phyloP scores from a whole-genome alignment of 2,113 vertebrate species.

The Condylura cristata region DNA sequence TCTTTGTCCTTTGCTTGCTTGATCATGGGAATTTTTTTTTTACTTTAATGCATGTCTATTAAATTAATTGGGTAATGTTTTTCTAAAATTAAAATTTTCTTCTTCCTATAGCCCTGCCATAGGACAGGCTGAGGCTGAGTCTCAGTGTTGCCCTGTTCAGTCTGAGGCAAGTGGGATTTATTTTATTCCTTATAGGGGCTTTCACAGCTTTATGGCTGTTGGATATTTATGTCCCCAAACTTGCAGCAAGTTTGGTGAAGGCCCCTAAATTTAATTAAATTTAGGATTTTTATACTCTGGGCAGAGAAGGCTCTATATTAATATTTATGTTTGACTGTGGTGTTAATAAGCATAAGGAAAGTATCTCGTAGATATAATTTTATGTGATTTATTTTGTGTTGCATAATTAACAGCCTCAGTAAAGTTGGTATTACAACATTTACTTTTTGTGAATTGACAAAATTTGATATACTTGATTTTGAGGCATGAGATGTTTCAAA shows the following conservation, averaged over 20 bases:
- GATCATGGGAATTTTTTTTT: conserved; percentile 85
- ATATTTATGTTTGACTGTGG: conserved; percentile 86
- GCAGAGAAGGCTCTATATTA: conserved; percentile 91
- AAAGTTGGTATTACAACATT: conserved; percentile 39
- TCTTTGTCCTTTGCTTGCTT: conserved; percentile 84
- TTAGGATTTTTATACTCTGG: conserved; percentile 89
- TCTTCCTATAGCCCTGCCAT: conserved; percentile 99
- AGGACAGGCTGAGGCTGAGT: conserved; percentile 99
- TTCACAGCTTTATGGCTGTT: conserved; percentile 97
- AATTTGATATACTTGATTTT: conserved; percentile 65
- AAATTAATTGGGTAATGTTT: conserved; percentile 89
- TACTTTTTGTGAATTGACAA: conserved; percentile 54
- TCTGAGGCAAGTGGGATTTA: conserved; percentile 99
- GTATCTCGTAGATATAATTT: not conserved
- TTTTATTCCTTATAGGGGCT: conserved; percentile 94
- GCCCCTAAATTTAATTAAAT: conserved; percentile 91
- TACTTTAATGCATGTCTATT: conserved; percentile 87
- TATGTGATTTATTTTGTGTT: conserved; percentile 42
- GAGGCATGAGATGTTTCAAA: conserved; percentile 64
- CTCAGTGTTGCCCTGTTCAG: conserved; percentile 99
- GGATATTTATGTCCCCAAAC: conserved; percentile 97
- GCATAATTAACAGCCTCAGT: conserved; percentile 25
- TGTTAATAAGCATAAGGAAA: conserved; percentile 61
- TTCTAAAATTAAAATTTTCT: conserved; percentile 99
- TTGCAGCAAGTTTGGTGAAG: conserved; percentile 99